Conservation (phyloP, 1,140 invertebrate species). For the Palaemon carinicauda region DNA sequence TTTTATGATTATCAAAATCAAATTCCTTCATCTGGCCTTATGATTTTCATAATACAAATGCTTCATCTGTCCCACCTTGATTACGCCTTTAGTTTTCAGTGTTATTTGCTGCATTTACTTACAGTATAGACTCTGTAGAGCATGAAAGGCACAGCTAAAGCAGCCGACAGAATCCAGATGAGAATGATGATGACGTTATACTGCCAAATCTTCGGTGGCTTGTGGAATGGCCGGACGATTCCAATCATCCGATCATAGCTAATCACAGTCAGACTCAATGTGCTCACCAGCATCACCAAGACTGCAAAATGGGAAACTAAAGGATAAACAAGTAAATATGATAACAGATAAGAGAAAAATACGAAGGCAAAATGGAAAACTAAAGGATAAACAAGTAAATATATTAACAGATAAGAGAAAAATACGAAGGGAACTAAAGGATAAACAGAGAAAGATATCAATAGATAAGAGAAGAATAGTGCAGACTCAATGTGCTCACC, state of each 20-base stretch:
- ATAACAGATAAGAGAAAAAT: too few relatives aligned
- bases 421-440: too few relatives aligned
- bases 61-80: background rate
- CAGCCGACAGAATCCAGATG: constrained; percentile 74
- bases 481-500: too few relatives aligned
- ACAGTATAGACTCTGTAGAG: constrained; percentile 73
- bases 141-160: constrained; percentile 73
- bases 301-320: too few relatives aligned
- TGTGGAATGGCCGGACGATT: constrained; percentile 77
- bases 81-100: constrained; percentile 71
- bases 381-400: too few relatives aligned
- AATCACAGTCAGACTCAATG: constrained; percentile 81
- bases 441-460: too few relatives aligned
- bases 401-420: too few relatives aligned
- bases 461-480: too few relatives aligned
- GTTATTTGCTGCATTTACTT: constrained; percentile 61
- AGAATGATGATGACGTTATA: constrained; percentile 71
- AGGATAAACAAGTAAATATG: too few relatives aligned
- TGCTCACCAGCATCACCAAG: constrained; percentile 74
- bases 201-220: constrained; percentile 70
- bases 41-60: background rate
- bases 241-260: constrained; percentile 84
- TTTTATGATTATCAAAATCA: too few relatives aligned
- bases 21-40: too few relatives aligned
- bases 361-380: too few relatives aligned